Base-by-base conservation (phyloP, 2,888 invertebrate genomes). In the Clistopyga incitator region DNA sequence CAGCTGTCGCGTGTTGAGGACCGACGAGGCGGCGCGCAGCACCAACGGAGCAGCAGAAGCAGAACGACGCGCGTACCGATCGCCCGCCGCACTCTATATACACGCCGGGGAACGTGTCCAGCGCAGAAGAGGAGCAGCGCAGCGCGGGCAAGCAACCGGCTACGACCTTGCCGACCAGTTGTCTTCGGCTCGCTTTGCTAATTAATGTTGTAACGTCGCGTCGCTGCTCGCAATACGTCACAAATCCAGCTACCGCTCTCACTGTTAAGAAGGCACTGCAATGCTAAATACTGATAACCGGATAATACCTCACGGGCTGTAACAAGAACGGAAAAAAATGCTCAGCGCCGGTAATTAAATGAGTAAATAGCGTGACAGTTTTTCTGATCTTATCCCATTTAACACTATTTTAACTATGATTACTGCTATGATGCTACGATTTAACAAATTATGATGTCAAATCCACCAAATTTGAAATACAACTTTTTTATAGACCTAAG, bases 101-200 rank as follows among this genome's bases (percentile, higher is more conserved):
- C 34, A 11, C 25, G 72, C 23, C 29, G 50, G n/a, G 20, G 23
- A 72, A 34, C 61, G 61, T 34, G 61, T 34, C 61, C 61, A 34
- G 64, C 70, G 75, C 47, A 25, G 65, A 38, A 70, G 54, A 67
- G 52, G 25, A 74, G 13, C 15, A 45, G 38, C 59, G 23, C 52
- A 75, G 50, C 45, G 52, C 65, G 77, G 74, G 77, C 81, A 77
- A 86, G 87, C 88, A 81, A 88, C 85, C 86, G 78, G 54, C 76
- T 81, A 84, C 90, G 90, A 90, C 91, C 91, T 90, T 90, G 89
- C 88, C 87, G 87, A 80, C 88, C 89, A 89, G 88, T 91, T 90
- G 91, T 91, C 90, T 91, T 91, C 88, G 87, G 87, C 87, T 86
- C 87, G 88, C 82, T 88, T 89, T 87, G 86, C 89, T 90, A 91